A percentile compares a stretch with the other conserved stretches of the same genome.
These are phyloP conservation scores for Myodes glareolus DNA, from an alignment of 2,113 vertebrate genomes.

Conservation along the genomic window DNA sequence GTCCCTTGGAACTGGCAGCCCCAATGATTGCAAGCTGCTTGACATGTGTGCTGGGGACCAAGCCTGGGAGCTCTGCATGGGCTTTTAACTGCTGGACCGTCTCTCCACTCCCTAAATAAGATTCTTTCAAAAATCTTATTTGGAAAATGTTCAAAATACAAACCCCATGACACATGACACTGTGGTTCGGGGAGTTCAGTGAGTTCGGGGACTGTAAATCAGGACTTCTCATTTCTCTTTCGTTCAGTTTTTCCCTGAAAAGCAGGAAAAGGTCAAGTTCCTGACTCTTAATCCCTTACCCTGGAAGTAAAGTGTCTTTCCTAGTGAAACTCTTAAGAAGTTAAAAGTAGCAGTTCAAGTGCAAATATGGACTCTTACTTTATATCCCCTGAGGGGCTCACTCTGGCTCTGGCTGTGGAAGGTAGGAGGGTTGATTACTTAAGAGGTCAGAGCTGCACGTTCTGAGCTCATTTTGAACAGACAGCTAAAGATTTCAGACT, in stretches of 20 bases:
- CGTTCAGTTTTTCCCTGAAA: constrained; percentile 38
- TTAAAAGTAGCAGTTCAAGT: constrained; percentile 62
- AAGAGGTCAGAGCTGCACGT: neutral
- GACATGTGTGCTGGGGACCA: too few relatives aligned
- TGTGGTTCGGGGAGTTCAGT: neutral
- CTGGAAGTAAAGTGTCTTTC: constrained; percentile 39
- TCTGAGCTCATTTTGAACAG: neutral
- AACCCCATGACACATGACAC: neutral
- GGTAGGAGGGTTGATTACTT: neutral
- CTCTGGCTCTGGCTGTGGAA: neutral
- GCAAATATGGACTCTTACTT: constrained; percentile 54
- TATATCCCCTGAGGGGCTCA: neutral
- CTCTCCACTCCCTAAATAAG: neutral
- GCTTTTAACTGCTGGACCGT: neutral
- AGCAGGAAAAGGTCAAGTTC: constrained; percentile 33
- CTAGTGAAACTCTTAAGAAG: constrained; percentile 53
- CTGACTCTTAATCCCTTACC: neutral
- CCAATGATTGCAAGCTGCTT: too few relatives aligned
- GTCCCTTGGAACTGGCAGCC: too few relatives aligned
- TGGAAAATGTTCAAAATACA: constrained; percentile 33
- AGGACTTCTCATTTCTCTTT: neutral
- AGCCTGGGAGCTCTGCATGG: neutral
- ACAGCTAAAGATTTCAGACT: neutral
- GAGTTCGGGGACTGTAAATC: neutral
- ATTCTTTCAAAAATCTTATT: neutral